A percentile compares a stretch with the other conserved stretches of the same genome.
Conservation (phyloP, 2,888 invertebrate species). For the Arge pagana region DNA sequence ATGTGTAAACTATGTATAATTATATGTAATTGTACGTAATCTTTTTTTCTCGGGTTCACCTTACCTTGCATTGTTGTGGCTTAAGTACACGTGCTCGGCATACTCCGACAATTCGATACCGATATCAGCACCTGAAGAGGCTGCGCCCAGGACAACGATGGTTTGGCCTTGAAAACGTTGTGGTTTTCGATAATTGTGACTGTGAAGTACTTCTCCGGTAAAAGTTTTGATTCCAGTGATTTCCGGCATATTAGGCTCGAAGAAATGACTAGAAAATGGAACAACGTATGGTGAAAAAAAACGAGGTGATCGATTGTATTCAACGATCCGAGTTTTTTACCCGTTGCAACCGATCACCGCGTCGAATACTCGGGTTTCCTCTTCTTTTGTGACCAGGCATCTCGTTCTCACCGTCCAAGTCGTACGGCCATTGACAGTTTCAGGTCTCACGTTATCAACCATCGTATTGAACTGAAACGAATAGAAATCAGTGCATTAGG, state of each 20-base stretch:
- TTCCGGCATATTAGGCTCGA: constrained; percentile 59
- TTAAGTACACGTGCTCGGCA: constrained; percentile 61
- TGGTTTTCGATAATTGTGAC: constrained; percentile 74
- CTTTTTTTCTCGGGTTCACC: constrained; percentile 3
- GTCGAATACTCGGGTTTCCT: constrained; percentile 64
- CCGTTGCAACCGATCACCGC: constrained; percentile 73
- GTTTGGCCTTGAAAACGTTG: constrained; percentile 63
- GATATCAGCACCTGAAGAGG: constrained; percentile 76
- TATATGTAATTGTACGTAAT: background rate
- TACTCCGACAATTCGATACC: constrained; percentile 66
- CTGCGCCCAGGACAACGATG: constrained; percentile 73
- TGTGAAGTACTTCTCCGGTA: constrained; percentile 69
- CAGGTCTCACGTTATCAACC: constrained; percentile 59
- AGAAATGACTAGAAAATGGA: constrained; percentile 58
- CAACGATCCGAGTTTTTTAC: constrained; percentile 55
- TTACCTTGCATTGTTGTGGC: constrained; percentile 61
- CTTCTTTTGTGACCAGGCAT: constrained; percentile 55
- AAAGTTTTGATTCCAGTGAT: constrained; percentile 60
- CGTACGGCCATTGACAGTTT: constrained; percentile 40
- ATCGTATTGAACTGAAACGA: constrained; percentile 59
- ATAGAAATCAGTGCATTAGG: too few relatives aligned
- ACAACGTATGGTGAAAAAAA: background rate
- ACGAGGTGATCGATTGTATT: background rate
- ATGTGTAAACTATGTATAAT: background rate
- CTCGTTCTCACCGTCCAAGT: constrained; percentile 61